Base-by-base conservation (phyloP, 1,140 invertebrate species). In the Hyles vespertilio region DNA sequence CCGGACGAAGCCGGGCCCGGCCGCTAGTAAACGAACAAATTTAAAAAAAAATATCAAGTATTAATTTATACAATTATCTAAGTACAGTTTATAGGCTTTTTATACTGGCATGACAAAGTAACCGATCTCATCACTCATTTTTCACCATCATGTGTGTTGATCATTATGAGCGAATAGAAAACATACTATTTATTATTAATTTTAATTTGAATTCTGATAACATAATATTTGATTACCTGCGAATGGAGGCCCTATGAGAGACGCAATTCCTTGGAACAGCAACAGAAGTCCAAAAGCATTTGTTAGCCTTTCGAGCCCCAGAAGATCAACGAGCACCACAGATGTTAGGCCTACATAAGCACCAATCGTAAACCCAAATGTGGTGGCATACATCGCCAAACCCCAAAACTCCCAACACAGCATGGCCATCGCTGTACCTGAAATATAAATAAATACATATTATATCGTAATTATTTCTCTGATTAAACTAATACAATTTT, bases 311-410 rank as follows among this genome's bases (percentile, higher is more conserved):
- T 98, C 96, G 51, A 98, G 84, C 5, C 97, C 96, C 53, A 98
- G 83, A 36, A 98, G 90, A 83, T 98, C 96, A 3, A 97, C 96
- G 51, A 97, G 86, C 54, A 97, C 95, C 3, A 97, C 96, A 5
- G 96, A 97, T 3, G 97, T 98, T 10, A 98, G 90, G 4, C 96
- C 96, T 3, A 98, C 97, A 79, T 98, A 98, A 32, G 96, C 97
- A 56, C 97, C 97, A 65, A 96, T 96, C 1, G 96, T 96, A 63
- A 96, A 94, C 33, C 97, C 97, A 82, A 95, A 99, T 0, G 94
- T 89, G 3, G 91, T 90, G n/a, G 94, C 92, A 83, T 97, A 98
- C n/a, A 95, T 54, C 7, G 92, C 91, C 57, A 98, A 91, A 3
- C 92, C 89, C 51, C 87, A 79, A 72, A 96, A 97, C 59, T 92